phyloP scores from a whole-genome alignment of 2,888 invertebrate genomes.

The Nudaria mundana region DNA sequence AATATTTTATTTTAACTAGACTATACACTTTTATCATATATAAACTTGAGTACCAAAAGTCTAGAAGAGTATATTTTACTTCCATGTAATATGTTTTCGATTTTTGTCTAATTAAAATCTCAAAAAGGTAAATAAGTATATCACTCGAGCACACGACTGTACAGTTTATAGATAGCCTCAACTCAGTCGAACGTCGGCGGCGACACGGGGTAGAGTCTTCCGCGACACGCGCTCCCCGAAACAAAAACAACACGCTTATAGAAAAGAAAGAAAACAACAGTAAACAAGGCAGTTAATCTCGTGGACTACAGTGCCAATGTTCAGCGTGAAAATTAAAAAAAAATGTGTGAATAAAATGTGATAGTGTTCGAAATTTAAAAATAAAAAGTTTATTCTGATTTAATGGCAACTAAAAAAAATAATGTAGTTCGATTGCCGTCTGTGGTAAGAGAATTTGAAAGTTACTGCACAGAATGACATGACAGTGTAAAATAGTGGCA shows the following conservation, averaged over 20 bases:
- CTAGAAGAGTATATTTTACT: background rate
- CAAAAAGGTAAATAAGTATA: constrained; percentile 32
- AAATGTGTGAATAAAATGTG: constrained; percentile 29
- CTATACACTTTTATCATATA: too few species aligned
- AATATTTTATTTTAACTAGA: too few species aligned
- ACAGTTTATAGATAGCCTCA: constrained; percentile 41
- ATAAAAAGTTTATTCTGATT: constrained; percentile 33
- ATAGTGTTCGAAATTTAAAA: constrained; percentile 31
- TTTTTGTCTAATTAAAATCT: constrained; percentile 36
- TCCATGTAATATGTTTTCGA: too few species aligned
- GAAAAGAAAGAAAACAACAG: constrained; percentile 31
- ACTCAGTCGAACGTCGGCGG: constrained; percentile 61
- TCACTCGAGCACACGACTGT: constrained; percentile 40
- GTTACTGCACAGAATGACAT: constrained; percentile 55
- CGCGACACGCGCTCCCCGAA: constrained; percentile 31
- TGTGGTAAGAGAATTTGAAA: constrained; percentile 67
- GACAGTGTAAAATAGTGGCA: constrained; percentile 59
- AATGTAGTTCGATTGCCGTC: constrained; percentile 75
- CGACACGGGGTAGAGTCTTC: constrained; percentile 45
- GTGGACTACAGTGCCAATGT: constrained; percentile 34
- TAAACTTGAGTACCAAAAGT: too few species aligned
- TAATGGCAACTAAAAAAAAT: constrained; percentile 73
- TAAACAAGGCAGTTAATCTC: constrained; percentile 38
- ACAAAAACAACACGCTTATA: constrained; percentile 28
- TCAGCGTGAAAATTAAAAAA: constrained; percentile 31